These are phyloP conservation scores for Streptopelia turtur DNA, from an alignment of 2,797 vertebrate genomes.

Conservation along the genomic window DNA sequence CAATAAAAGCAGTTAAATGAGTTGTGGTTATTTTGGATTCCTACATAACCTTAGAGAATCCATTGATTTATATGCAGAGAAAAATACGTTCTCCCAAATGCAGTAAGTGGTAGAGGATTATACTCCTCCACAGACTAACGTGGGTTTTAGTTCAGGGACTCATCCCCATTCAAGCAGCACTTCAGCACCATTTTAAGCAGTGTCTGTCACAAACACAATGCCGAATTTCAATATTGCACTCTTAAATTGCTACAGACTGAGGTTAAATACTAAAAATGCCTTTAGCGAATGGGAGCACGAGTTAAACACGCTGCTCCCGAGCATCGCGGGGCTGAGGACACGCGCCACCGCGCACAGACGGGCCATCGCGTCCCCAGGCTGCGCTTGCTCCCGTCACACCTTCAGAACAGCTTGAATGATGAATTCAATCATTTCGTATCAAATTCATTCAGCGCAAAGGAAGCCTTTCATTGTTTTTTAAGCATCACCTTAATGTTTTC, in stretches of 20 bases:
- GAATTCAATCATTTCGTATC: background rate
- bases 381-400: background rate
- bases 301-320: background rate
- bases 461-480: background rate
- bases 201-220: accelerated
- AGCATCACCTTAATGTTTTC: background rate
- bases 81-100: background rate
- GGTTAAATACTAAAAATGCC: background rate
- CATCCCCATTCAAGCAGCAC: background rate
- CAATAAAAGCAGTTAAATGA: background rate
- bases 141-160: background rate
- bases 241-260: background rate
- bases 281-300: background rate
- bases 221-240: background rate
- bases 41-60: background rate
- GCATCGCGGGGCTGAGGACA: background rate
- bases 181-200: background rate
- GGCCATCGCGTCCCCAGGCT: background rate
- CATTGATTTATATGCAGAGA: background rate
- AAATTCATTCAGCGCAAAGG: background rate
- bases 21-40: background rate
- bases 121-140: background rate
- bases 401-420: background rate
- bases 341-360: too few species aligned
- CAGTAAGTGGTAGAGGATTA: background rate